These are phyloP conservation scores for Pseudomyrmex sp. DNA, from an alignment of 1,140 invertebrate genomes.

Conservation along the genomic window DNA sequence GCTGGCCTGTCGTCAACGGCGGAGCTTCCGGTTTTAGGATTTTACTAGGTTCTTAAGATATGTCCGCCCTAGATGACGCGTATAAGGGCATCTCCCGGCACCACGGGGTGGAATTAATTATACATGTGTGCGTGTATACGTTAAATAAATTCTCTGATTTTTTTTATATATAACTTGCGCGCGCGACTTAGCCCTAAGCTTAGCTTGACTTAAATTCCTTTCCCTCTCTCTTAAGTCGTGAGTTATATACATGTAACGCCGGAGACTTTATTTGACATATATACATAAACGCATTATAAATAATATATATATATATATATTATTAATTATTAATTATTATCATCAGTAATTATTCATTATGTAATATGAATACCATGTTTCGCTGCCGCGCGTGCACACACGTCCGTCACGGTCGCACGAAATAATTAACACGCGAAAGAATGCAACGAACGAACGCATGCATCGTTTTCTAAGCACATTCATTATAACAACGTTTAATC, in stretches of 20 bases:
- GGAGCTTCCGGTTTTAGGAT: constrained; percentile 82
- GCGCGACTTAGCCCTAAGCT: constrained; percentile 74
- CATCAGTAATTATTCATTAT: constrained; percentile 63
- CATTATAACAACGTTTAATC: not conserved
- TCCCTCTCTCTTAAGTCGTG: constrained; percentile 65
- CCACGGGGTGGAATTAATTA: constrained; percentile 64
- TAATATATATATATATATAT: constrained; percentile 63
- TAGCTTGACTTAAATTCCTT: constrained; percentile 69
- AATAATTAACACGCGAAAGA: constrained; percentile 54
- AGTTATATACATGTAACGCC: constrained; percentile 72
- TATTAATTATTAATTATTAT: constrained; percentile 65
- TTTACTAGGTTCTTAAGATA: constrained; percentile 79
- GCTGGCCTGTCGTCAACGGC: constrained; percentile 81
- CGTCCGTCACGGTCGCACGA: constrained; percentile 49
- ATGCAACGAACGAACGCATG: constrained; percentile 47
- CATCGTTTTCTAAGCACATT: constrained; percentile 26
- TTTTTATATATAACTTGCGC: no score
- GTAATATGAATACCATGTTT: constrained; percentile 57
- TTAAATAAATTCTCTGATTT: no score
- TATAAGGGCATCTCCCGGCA: constrained; percentile 69
- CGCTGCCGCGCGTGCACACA: constrained; percentile 55
- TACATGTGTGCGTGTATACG: no score
- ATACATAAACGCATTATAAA: constrained; percentile 64
- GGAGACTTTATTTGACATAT: constrained; percentile 59
- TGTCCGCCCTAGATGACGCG: constrained; percentile 79